Conservation (phyloP, 2,113 vertebrate species). For the Dissostichus mawsoni region DNA sequence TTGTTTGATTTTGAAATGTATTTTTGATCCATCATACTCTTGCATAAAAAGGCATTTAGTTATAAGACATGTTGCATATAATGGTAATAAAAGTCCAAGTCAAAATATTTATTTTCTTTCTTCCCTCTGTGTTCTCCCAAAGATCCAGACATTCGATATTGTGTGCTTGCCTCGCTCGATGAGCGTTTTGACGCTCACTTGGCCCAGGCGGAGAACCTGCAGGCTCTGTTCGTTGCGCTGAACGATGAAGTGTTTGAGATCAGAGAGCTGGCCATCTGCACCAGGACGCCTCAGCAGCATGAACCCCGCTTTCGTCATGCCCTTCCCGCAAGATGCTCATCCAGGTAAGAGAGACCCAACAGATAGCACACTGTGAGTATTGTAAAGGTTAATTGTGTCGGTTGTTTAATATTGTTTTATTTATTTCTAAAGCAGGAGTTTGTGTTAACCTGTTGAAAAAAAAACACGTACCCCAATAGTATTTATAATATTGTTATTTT, state of each 20-base stretch:
- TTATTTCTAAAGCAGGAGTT: background rate
- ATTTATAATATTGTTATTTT: background rate
- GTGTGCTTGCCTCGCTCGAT: constrained; percentile 96
- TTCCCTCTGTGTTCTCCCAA: constrained; percentile 39
- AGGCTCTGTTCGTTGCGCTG: constrained; percentile 96
- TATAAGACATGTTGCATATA: background rate
- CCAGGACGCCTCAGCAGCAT: constrained; percentile 98
- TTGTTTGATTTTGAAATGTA: background rate
- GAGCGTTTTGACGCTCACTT: constrained; percentile 97
- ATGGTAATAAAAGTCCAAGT: background rate
- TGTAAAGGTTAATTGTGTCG: background rate
- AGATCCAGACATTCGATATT: constrained; percentile 99
- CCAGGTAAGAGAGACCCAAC: constrained; percentile 85
- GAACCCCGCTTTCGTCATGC: constrained; percentile 99
- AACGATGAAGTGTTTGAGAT: constrained; percentile 99
- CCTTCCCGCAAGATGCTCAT: constrained; percentile 99
- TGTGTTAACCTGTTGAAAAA: background rate
- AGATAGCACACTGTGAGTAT: background rate
- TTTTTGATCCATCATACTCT: too few species aligned
- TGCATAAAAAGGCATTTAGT: too few species aligned
- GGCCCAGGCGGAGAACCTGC: constrained; percentile 96
- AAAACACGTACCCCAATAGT: background rate
- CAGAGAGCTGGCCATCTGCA: constrained; percentile 97
- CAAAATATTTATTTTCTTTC: background rate
- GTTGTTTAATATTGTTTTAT: background rate